phyloP scores from a whole-genome alignment of 2,113 vertebrate genomes.

The Muntiacus muntjak region DNA sequence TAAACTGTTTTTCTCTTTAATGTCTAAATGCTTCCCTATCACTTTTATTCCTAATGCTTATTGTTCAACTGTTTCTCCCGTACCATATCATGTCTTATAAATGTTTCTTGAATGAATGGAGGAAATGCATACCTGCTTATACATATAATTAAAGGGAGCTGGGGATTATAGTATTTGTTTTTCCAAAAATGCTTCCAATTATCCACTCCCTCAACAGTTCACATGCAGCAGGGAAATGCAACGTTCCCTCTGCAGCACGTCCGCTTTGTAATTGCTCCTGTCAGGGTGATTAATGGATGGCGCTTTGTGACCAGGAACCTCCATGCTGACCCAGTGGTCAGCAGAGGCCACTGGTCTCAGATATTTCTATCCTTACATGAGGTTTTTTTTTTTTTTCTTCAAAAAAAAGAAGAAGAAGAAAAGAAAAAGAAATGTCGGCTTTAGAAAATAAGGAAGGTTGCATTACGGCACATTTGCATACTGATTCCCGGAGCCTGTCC shows the following conservation, averaged over 20 bases:
- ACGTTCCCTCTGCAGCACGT: background rate
- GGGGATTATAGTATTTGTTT: slow-evolving; percentile 30
- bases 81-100: background rate
- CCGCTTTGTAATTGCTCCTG: slow-evolving; percentile 61
- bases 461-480: slow-evolving; percentile 5
- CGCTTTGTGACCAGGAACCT: slow-evolving; percentile 52
- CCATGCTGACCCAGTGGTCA: slow-evolving; percentile 62
- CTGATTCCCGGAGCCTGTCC: background rate
- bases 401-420: background rate
- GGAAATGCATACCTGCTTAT: slow-evolving; percentile 19
- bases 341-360: slow-evolving; percentile 54
- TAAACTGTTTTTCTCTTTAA: background rate
- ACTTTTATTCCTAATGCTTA: background rate
- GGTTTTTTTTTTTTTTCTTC: background rate
- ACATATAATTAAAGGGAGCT: slow-evolving; percentile 45
- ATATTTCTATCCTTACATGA: slow-evolving; percentile 56
- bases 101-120: background rate
- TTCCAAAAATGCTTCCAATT: slow-evolving; percentile 55
- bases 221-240: background rate
- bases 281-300: slow-evolving; percentile 73
- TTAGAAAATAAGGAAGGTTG: slow-evolving; percentile 30
- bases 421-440: background rate
- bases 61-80: background rate
- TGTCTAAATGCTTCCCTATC: background rate
- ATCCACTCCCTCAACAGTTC: slow-evolving; percentile 16